phyloP scores from a whole-genome alignment of 2,888 invertebrate genomes.

The Eulithis prunata region DNA sequence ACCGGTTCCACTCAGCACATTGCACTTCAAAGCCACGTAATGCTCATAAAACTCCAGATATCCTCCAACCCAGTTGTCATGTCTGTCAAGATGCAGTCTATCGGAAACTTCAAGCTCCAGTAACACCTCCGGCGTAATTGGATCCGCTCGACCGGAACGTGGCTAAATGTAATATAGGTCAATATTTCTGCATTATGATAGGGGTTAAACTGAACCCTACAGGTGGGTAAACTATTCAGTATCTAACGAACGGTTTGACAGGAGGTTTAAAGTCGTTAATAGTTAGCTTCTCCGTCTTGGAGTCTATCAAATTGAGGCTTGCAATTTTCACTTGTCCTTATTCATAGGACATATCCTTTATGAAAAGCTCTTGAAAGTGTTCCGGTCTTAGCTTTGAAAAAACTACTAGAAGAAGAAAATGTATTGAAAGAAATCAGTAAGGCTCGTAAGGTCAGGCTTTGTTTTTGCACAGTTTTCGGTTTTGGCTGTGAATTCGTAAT shows the following conservation, averaged over 20 bases:
- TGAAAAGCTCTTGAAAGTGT: too few species aligned
- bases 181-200: constrained; percentile 35
- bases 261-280: neutral
- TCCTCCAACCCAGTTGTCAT: constrained; percentile 13
- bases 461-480: too few species aligned
- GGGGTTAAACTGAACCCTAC: constrained; percentile 24
- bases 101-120: constrained; percentile 33
- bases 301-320: neutral
- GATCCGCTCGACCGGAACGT: constrained; percentile 22
- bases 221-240: constrained; percentile 21
- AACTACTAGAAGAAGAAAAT: too few species aligned
- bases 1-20: neutral
- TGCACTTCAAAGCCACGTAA: constrained; percentile 8
- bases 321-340: too few species aligned
- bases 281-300: neutral
- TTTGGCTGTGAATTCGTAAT: too few species aligned
- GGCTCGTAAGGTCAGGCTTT: too few species aligned
- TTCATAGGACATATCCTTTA: too few species aligned
- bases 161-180: constrained; percentile 38
- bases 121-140: constrained; percentile 22
- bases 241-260: constrained; percentile 12
- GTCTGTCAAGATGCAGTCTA: constrained; percentile 16
- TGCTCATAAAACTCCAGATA: constrained; percentile 2
- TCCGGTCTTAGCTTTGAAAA: too few species aligned
- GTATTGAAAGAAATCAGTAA: too few species aligned